Base-by-base conservation (phyloP, 2,888 invertebrate genomes). In the Tupiocoris notatus region DNA sequence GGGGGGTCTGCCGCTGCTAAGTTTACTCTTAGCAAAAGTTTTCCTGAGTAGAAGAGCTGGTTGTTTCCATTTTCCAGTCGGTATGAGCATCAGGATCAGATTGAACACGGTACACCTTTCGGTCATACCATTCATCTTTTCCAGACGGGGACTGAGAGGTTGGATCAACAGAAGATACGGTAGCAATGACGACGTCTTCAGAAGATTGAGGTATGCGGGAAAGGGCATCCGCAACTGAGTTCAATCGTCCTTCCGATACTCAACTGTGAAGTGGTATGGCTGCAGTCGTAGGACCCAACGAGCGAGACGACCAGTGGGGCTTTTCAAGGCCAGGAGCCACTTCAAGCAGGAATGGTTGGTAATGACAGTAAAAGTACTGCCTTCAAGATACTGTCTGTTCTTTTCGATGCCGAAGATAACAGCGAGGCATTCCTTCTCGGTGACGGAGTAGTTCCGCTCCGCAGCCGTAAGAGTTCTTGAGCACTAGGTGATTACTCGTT, bases 261-360 rank as follows among this genome's bases (percentile, higher is more conserved):
- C 62, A 18, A 81, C 67, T 0, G 71, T 73, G 21, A 71, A 80
- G 7, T 78, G 59, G 20, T 76, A 80, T 21, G 78, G 77, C n/a
- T 78, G 78, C 1, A 81, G 39, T 17, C 79, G 75, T 1, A 81
- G 58, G 0, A 79, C 76, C 81, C 81, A 81, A 1, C 81, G 20
- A 0, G 80, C 80, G 23, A 81, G 18, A 6, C 79, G 67, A 12
- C 80, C 80, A 0, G 70, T 71, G 0, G 81, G 81, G 21, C 79
- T 75, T 2, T 81, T 79, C 1, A 80, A 18, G 7, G 64, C 77
- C 18, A 78, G 77, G 3, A 81, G 58, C 81, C 81, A 81, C 0
- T 68, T 25, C 0, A 81, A 59, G 21, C 79, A 80, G 20, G 73
- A 24, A n/a, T 81, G 79, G 59, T 81, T 80, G 0, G 81, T 82